Base-by-base conservation (phyloP, 2,797 vertebrate species). In the Poecilia wingei region DNA sequence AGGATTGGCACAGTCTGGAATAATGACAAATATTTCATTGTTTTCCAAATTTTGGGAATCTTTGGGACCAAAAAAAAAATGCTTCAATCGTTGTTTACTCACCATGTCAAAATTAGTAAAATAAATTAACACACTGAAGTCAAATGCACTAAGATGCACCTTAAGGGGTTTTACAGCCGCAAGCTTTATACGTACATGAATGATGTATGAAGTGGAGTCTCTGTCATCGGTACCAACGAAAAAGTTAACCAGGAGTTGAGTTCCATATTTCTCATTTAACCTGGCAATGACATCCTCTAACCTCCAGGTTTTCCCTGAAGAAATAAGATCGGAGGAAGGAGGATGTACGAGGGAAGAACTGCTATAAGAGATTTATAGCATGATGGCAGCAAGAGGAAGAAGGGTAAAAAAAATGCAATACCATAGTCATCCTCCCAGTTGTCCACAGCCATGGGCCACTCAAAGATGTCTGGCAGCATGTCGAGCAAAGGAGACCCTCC, bases 221-320 rank as follows among this genome's bases (percentile, higher is more conserved):
- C 96, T 96, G 88, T 99, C 97, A 33, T 99, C 97, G 0, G 96
- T 98, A 89, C 97, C 97, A 41, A 99, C 94, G 81, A 97, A 98
- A 90, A 98, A 96, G 88, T 97, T 97, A 71, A 99, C 96, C 66
- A 99, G 90, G 80, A 98, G 96, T 57, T 95, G 97, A 90, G 96
- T 98, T n/a, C 96, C 97, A 13, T 97, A 98, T 94, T 96, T 97
- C 88, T 96, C 95, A 79, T 96, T 98, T 81, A 99, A 92, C 85
- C 89, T 96, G 79, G 97, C 96, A 51, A 99, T 93, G 70, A 96
- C 90, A 43, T 96, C 93, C 88, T 99, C 98, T 78, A 96, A 90
- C 83, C 86, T 95, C 98, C 98, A 99, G 0, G 61, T 84, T 77
- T 71, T 2, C 86, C 97, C 98, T 99, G 84, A 74, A 83, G 74